Evolutionary conservation across 1,140 invertebrate species (phyloP).

Genomic region (Tenebrio molitor): DNA sequence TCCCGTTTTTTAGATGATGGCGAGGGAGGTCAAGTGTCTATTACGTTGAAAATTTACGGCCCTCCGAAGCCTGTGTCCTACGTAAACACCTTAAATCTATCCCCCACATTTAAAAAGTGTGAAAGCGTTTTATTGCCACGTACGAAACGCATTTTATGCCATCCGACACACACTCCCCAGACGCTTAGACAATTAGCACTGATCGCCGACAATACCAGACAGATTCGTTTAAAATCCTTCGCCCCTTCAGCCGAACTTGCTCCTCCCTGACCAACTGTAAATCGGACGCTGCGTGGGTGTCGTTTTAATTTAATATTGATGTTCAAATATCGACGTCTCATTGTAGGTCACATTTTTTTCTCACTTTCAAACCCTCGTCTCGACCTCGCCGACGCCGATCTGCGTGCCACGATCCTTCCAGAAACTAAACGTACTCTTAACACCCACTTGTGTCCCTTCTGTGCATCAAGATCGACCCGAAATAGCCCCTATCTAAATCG

Average conservation of each 20-base stretch:
- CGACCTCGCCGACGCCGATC: too few relatives aligned
- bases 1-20: conserved; percentile 29
- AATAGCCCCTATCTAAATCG: conserved; percentile 31
- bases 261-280: background rate
- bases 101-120: conserved; percentile 4
- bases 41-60: conserved; percentile 32
- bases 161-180: too few relatives aligned
- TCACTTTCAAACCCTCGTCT: background rate
- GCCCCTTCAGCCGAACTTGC: too few relatives aligned
- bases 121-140: background rate
- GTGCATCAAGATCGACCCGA: background rate
- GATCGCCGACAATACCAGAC: too few relatives aligned
- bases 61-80: conserved; percentile 6
- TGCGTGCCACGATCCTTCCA: too few relatives aligned
- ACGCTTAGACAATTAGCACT: too few relatives aligned
- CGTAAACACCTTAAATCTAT: conserved; percentile 27
- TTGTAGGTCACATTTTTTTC: conserved; percentile 2
- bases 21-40: conserved; percentile 26
- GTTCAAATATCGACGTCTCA: conserved; percentile 1
- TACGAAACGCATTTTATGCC: background rate
- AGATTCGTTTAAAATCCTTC: too few relatives aligned
- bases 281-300: background rate
- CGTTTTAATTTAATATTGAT: background rate
- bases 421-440: background rate
- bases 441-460: too few relatives aligned